Evolutionary conservation across 2,113 vertebrate genomes (phyloP), one percentile per base, ranked within the genome.

Genomic region (Callospermophilus lateralis): DNA sequence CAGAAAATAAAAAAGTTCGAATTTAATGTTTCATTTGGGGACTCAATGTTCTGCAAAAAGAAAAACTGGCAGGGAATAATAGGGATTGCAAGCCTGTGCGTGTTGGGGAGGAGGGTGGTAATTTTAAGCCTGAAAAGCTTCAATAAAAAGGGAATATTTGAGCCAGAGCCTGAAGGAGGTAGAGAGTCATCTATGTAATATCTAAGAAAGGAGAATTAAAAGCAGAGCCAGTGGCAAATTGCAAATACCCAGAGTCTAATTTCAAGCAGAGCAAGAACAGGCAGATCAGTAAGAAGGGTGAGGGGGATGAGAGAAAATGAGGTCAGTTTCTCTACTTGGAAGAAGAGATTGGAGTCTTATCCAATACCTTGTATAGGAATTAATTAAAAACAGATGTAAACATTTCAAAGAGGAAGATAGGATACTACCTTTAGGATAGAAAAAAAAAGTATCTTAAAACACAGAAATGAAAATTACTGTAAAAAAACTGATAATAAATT

Each of bases 61-160:
- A 4, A 84, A 1, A 15, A 42, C 10, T 30, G n/a, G 42, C 24
- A 67, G 1, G 1, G 24, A 15, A 10, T 7, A 4, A 2, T 53
- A 45, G 22, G 19, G 19, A 77, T 9, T 28, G 30, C 48, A 3
- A 34, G n/a, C 22, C 24, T 70, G 37, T 48, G n/a, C 19, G 20
- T 48, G 53, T 30, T 9, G 0, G 7, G n/a, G 8, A 5, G 32
- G 3, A 74, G 11, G 9, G 3, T 8, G 65, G 1, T 19, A 34
- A 85, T 48, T 84, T 74, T 88, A 77, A 93, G 76, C 15, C 39
- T 94, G n/a, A 63, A 81, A 83, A 90, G 22, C 0, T 24, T 90
- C 58, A 45, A 8, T 73, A 39, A 73, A 12, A 77, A 93, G 0
- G 12, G 16, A 34, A 72, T 80, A 80, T 65, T 42, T 76, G n/a